Base-by-base conservation (phyloP, 2,797 vertebrate genomes). In the Sphenopsis melanotis region DNA sequence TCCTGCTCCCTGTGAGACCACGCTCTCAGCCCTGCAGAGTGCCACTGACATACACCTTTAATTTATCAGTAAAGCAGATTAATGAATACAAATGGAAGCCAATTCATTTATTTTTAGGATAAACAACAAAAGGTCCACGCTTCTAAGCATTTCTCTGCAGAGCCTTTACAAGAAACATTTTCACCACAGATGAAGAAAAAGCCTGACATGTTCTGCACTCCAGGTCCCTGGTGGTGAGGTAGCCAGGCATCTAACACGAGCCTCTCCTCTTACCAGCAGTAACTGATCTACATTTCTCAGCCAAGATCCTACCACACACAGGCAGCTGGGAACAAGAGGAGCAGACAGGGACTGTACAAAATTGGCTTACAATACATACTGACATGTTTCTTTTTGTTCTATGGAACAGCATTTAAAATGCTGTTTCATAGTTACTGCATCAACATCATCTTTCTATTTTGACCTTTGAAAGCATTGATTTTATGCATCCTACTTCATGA, bases 201-300 rank as follows among this genome's bases (percentile, higher is more conserved):
- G 39, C 19, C 24, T 10, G 16, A 44, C 8, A 27, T 2, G 9
- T 39, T 8, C 27, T 55, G 76, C 60, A 34, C 37, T 34, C 32
- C 59, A 66, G 68, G 61, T 53, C 41, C n/a, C 50, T 47, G 47
- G 47, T 30, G 29, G 52, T n/a, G 15, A 29, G 55, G 32, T 12
- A 53, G 78, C 39, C 15, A 7, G 1, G 1, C 47, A 53, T 23
- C 61, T 26, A 34, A 39, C 4, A 11, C 0, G 4, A 91, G 9
- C 32, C 47, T 50, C 32, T n/a, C 10, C 42, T 23, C 20, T 2
- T 36, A 32, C 16, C 60, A 59, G 37, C 12, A 56, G 13, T 19
- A 64, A 52, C 4, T 5, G 34, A 42, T 16, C 50, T 36, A 18
- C 9, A 19, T 42, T 61, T 76, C 30, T 64, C 50, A 63, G 55